These are phyloP conservation scores for Pachyramphus minor DNA, from an alignment of 2,113 vertebrate genomes.

Conservation along the genomic window DNA sequence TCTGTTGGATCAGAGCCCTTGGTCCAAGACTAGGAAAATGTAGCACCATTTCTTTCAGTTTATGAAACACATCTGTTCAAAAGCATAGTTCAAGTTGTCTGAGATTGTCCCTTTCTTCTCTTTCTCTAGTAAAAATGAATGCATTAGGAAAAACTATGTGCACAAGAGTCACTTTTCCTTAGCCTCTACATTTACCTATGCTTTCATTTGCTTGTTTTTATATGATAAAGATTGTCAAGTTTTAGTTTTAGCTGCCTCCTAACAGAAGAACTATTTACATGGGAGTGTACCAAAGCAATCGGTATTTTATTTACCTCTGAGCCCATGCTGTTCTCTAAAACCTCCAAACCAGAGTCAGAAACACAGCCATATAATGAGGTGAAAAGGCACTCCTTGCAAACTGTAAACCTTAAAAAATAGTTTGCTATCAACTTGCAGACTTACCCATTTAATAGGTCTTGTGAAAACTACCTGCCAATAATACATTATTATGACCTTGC, in stretches of 20 bases:
- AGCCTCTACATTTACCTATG: neutral
- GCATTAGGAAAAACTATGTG: neutral
- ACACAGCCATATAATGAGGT: neutral
- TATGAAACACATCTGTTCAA: neutral
- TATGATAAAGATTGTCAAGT: neutral
- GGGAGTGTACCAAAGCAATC: neutral
- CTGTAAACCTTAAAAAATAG: neutral
- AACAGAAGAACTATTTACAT: neutral
- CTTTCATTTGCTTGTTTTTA: neutral
- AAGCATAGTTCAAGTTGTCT: neutral
- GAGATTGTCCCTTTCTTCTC: neutral
- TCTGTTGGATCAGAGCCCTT: neutral
- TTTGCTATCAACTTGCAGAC: neutral
- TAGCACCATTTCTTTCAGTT: neutral
- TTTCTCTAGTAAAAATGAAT: neutral
- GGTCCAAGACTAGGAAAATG: neutral
- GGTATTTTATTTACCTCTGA: constrained; percentile 5
- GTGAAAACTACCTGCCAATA: neutral
- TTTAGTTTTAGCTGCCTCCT: neutral
- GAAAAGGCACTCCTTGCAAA: neutral
- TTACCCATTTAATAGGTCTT: neutral
- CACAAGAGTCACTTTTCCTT: neutral
- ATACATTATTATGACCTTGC: neutral
- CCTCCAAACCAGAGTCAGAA: neutral
- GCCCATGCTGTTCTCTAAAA: neutral